Percentiles rank a stretch among this genome's conserved stretches.
Conservation (phyloP, 2,888 invertebrate genomes). For the Incurvaria masculella region DNA sequence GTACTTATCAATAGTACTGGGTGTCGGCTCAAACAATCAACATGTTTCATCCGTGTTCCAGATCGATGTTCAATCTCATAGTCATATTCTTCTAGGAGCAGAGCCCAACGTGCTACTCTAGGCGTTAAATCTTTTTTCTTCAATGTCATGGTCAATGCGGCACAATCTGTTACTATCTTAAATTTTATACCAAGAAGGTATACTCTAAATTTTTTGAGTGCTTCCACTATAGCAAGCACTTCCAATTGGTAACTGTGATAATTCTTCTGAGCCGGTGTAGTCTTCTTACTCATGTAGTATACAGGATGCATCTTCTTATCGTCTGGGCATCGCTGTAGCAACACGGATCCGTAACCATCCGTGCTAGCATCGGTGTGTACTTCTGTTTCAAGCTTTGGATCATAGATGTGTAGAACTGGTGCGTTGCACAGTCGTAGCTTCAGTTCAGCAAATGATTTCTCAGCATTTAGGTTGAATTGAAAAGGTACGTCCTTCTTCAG, state of each 20-base stretch:
- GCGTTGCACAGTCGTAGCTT: slow-evolving; percentile 1
- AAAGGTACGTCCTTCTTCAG: neutral
- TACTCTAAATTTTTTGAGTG: slow-evolving; percentile 15
- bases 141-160: slow-evolving; percentile 17
- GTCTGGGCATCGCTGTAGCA: slow-evolving; percentile 17
- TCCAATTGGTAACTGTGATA: slow-evolving; percentile 22
- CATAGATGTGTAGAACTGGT: slow-evolving; percentile 19
- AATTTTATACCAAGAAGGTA: slow-evolving; percentile 17
- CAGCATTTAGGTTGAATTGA: slow-evolving; percentile 1
- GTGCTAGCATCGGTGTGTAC: slow-evolving; percentile 19
- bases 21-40: slow-evolving; percentile 19
- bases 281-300: slow-evolving; percentile 17
- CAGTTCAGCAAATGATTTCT: slow-evolving; percentile 6
- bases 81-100: slow-evolving; percentile 20
- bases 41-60: slow-evolving; percentile 20
- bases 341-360: slow-evolving; percentile 17
- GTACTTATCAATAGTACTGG: slow-evolving; percentile 5
- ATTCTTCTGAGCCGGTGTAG: slow-evolving; percentile 13
- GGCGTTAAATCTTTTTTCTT: slow-evolving; percentile 17
- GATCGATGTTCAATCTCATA: slow-evolving; percentile 19
- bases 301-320: slow-evolving; percentile 18
- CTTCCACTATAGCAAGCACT: slow-evolving; percentile 17
- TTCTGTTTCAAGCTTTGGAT: slow-evolving; percentile 17
- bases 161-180: slow-evolving; percentile 19
- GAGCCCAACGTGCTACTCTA: slow-evolving; percentile 21